phyloP scores from a whole-genome alignment of 2,888 invertebrate species.

The Platycheirus albimanus region DNA sequence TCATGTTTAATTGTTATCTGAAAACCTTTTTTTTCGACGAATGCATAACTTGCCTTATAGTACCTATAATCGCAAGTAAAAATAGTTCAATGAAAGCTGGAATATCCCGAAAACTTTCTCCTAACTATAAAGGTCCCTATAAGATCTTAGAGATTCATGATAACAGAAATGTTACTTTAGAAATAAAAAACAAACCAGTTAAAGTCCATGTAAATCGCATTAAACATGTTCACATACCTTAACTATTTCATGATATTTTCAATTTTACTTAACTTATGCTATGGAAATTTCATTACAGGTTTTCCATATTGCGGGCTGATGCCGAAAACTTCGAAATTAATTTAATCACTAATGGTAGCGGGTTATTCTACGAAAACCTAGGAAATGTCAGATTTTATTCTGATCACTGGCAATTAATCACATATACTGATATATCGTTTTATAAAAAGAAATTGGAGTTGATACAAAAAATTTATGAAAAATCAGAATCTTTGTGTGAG shows the following conservation, averaged over 20 bases:
- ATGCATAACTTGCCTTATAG: no score
- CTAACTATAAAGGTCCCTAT: no score
- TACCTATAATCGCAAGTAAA: no score
- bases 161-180: background rate
- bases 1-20: no score
- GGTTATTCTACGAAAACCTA: background rate
- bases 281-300: background rate
- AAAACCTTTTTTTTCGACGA: no score
- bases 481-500: background rate
- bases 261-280: no score
- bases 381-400: background rate
- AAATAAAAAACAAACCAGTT: slow-evolving; percentile 18
- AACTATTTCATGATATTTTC: background rate
- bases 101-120: no score
- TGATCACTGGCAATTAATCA: background rate
- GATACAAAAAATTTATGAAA: background rate
- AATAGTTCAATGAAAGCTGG: no score
- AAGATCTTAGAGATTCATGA: no score
- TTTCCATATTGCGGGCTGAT: background rate
- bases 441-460: background rate
- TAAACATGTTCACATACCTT: background rate
- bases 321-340: background rate
- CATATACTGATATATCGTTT: background rate
- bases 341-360: background rate
- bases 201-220: background rate